phyloP scores from a whole-genome alignment of 2,888 invertebrate species.

The Zaprionus bogoriensis region DNA sequence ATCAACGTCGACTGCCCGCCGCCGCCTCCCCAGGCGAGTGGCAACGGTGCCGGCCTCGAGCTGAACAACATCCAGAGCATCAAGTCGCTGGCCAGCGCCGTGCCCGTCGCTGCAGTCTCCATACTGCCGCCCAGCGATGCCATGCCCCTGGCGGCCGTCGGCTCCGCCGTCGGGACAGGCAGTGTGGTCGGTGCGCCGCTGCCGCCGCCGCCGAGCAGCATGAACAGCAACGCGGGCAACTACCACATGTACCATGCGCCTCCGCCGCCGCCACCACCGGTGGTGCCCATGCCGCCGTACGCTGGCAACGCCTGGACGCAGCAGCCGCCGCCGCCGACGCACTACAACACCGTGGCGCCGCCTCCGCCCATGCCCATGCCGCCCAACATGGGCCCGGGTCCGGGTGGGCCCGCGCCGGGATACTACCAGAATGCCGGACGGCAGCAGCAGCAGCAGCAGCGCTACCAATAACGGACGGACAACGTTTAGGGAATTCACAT shows the following conservation, averaged over 20 bases:
- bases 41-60: conserved; percentile 52
- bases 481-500: conserved; percentile 11
- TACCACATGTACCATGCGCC: conserved; percentile 72
- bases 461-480: conserved; percentile 42
- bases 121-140: conserved; percentile 35
- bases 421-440: conserved; percentile 52
- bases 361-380: conserved; percentile 58
- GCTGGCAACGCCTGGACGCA: conserved; percentile 53
- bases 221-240: conserved; percentile 44
- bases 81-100: conserved; percentile 74
- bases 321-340: conserved; percentile 54
- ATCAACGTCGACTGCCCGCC: conserved; percentile 21
- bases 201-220: conserved; percentile 34
- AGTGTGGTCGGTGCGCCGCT: conserved; percentile 28
- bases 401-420: conserved; percentile 35
- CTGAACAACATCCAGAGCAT: conserved; percentile 78
- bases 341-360: conserved; percentile 50
- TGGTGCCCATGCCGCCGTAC: conserved; percentile 61
- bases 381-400: conserved; percentile 43
- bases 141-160: conserved; percentile 36
- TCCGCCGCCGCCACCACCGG: conserved; percentile 74
- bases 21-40: conserved; percentile 26
- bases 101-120: conserved; percentile 39
- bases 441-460: conserved; percentile 54
- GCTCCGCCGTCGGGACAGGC: conserved; percentile 3